Base-by-base conservation (phyloP, 2,113 vertebrate genomes). In the Alaudala cheleensis region DNA sequence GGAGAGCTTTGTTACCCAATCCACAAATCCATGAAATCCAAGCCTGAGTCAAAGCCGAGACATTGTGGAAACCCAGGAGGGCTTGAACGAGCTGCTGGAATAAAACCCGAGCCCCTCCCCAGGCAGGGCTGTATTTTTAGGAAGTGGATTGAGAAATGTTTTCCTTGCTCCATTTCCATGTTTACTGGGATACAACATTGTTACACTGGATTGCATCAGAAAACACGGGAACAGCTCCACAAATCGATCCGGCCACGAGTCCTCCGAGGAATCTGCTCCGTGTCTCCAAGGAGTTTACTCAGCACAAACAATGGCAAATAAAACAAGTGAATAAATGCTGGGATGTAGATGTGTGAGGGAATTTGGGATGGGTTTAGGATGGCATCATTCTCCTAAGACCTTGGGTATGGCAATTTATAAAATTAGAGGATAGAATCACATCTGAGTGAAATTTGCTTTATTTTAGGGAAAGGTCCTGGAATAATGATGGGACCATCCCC, bases 141-240 rank as follows among this genome's bases (percentile, higher is more conserved):
- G 87, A 97, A 97, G 92, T 37, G 33, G 93, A 90, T 93, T 92
- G 89, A 92, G 86, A 90, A 81, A 96, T 97, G 88, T 97, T 97
- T 97, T 84, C 93, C 92, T 94, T 85, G 88, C 95, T 92, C 78
- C 66, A 89, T 89, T 91, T 95, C 96, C 94, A 88, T 96, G 96
- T 98, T 98, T 97, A 97, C 97, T 86, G 95, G 96, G 95, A 97
- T 93, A 97, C 97, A 97, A 74, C 92, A 91, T 96, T 96, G 95
- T 97, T 97, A 90, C 92, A 76, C 84, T 90, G 37, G 92, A 97
- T 98, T 98, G 96, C 97, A 97, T 98, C 97, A 98, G 97, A 98
- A 97, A 97, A 96, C 94, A 92, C 61, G 88, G 97, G 92, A 96
- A 95, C 88, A 37, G 91, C 93, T 93, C 94, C 67, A 95, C 96